phyloP scores from a whole-genome alignment of 2,113 vertebrate species.

The Phycodurus eques region DNA sequence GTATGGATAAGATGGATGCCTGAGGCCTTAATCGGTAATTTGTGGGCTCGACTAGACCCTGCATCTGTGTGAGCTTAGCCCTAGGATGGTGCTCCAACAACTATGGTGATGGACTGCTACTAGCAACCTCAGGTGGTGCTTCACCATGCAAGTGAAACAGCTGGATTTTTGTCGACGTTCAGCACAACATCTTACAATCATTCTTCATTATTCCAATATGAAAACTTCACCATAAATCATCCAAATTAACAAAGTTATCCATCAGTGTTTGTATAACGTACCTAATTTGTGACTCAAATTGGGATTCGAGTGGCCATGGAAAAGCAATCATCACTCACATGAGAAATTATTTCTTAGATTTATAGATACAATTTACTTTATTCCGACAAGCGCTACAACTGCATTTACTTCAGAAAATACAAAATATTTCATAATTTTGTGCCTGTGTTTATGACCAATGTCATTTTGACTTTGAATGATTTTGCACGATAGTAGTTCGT shows the following conservation, averaged over 20 bases:
- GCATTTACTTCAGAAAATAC: no score
- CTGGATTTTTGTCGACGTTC: conserved; percentile 18
- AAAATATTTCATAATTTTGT: no score
- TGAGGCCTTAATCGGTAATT: conserved; percentile 18
- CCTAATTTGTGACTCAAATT: neutral
- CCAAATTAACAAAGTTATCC: neutral
- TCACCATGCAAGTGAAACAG: conserved; percentile 7
- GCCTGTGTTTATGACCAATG: no score
- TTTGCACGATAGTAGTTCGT: no score
- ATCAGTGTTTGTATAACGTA: neutral
- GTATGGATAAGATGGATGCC: neutral
- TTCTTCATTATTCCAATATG: neutral
- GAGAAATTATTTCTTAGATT: no score
- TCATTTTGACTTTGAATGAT: no score
- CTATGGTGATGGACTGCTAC: conserved; percentile 9
- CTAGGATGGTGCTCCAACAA: conserved; percentile 18
- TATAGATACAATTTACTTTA: no score
- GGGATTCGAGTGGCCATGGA: neutral
- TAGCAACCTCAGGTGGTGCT: conserved; percentile 17
- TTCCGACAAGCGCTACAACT: no score
- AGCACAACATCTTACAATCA: conserved; percentile 3
- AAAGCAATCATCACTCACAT: neutral
- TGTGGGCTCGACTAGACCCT: conserved; percentile 14
- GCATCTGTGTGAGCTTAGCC: conserved; percentile 29
- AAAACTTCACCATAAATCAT: neutral